Evolutionary conservation across 2,113 vertebrate genomes (phyloP), one percentile per base, ranked within the genome.

Genomic region (Narcine bancroftii): DNA sequence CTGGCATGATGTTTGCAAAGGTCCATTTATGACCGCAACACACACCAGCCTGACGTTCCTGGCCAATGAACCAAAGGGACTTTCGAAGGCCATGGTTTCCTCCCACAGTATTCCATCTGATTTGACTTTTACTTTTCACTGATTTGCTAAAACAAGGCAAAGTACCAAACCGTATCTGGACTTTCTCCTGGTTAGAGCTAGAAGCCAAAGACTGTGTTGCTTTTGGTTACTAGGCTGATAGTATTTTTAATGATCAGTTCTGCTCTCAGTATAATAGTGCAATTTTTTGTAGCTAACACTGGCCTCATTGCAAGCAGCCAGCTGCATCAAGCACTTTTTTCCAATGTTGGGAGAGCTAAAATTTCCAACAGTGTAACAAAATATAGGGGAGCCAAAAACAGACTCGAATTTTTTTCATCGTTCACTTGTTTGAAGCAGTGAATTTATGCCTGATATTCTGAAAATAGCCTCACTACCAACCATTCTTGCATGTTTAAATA

Each of bases 321-420:
- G 81, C 50, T 53, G 47, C 79, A 83, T 56, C 11, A 17, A 9
- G 29, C 3, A 60, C 81, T n/a, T 36, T 1, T n/a, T 17, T 56
- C 26, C 26, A 83, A 53, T 29, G 24, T 26, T 50, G 50, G 26
- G 47, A 29, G 29, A 33, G 47, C 79, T 83, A 53, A 53, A 83
- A 83, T 53, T 83, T 53, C 45, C 79, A 29, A 53, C 33, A 83
- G 47, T 83, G 79, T n/a, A 83, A 53, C 47, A 83, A 83, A 53
- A 83, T 83, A 47, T 29, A 53, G 79, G 26, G 26, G 45, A 33
- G 47, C 79, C 47, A 83, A 53, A 83, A 53, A 83, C 79, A 83
- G 47, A 15, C 33, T 56, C 9, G 56, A 7, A 83, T 45, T 83
- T 83, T 47, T 83, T 83, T 83, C 79, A 83, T 83, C 50, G 47